A percentile compares a stretch with the other conserved stretches of the same genome.
Conservation (phyloP, 2,113 vertebrate species). For the Macquaria australasica region DNA sequence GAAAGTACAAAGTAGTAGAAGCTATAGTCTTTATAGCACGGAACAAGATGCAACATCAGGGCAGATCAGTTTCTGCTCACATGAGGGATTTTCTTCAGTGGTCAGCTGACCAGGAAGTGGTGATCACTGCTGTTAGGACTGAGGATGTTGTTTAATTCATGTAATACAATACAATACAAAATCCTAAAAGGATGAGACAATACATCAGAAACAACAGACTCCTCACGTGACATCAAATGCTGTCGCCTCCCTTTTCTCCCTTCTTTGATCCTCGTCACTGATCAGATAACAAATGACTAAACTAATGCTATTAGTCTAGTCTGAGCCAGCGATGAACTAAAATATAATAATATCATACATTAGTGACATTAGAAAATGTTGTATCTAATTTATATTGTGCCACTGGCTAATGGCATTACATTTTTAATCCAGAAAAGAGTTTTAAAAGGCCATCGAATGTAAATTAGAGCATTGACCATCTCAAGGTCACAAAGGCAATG, state of each 20-base stretch:
- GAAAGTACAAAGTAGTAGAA: too few species aligned
- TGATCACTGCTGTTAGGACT: background rate
- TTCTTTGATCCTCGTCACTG: background rate
- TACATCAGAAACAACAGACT: constrained; percentile 9
- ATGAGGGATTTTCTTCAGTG: background rate
- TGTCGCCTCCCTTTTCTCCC: background rate
- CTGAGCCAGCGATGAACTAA: background rate
- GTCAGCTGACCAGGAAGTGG: constrained; percentile 14
- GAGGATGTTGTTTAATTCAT: background rate
- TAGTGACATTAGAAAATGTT: background rate
- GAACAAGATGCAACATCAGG: background rate
- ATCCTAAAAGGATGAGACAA: background rate
- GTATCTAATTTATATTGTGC: background rate
- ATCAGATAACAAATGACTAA: constrained; percentile 2
- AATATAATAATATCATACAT: background rate
- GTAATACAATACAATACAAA: background rate
- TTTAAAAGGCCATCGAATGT: background rate
- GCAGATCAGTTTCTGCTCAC: constrained; percentile 12
- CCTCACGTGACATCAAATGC: background rate
- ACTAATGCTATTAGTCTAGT: background rate
- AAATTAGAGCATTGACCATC: background rate
- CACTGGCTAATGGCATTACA: background rate
- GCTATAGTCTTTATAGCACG: background rate
- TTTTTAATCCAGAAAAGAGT: background rate
- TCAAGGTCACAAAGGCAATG: constrained; percentile 13